Evolutionary conservation across 2,888 invertebrate genomes (phyloP), one percentile per base, ranked within the genome.

Genomic region (Yponomeuta plumbellus): DNA sequence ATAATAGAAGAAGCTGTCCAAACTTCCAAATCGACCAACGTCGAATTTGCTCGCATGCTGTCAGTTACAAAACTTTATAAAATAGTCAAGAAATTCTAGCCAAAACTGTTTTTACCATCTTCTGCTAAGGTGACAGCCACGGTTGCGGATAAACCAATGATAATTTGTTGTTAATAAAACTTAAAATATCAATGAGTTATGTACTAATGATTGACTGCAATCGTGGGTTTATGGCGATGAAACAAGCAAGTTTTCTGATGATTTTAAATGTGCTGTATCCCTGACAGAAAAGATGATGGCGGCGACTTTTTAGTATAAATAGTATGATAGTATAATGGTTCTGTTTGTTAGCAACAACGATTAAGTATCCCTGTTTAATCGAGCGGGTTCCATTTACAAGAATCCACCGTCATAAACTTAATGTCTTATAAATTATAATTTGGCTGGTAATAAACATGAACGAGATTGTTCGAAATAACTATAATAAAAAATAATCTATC

Each of bases 121-220:
- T 91, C 90, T 90, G 88, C 85, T 86, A 84, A 84, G 86, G 80
- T 78, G 85, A 84, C 86, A 85, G 86, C 88, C 84, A 80, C 75
- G 89, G 66, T 20, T 76, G 79, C 80, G 88, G 86, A 88, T 86
- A 84, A 83, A 90, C 80, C 86, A 88, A 88, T 86, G 72, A 75
- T 79, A 20, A 67, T n/a, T 52, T 57, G 40, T 61, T 61, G 61
- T 61, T 64, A 52, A 20, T 61, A 44, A 22, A 59, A 58, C n/a
- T 66, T n/a, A 66, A 66, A 66, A 58, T 57, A 39, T 34, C 11
- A 17, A 75, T 75, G 74, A 76, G 74, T 76, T 34, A 61, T n/a
- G 34, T n/a, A 17, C 20, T 11, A n/a, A 40, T 44, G 40, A 61
- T 34, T 26, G 2, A 77, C 34, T 75, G 75, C 34, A 20, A 13